Base-by-base conservation (phyloP, 2,888 invertebrate species). In the Eudasyphora cyanicolor region DNA sequence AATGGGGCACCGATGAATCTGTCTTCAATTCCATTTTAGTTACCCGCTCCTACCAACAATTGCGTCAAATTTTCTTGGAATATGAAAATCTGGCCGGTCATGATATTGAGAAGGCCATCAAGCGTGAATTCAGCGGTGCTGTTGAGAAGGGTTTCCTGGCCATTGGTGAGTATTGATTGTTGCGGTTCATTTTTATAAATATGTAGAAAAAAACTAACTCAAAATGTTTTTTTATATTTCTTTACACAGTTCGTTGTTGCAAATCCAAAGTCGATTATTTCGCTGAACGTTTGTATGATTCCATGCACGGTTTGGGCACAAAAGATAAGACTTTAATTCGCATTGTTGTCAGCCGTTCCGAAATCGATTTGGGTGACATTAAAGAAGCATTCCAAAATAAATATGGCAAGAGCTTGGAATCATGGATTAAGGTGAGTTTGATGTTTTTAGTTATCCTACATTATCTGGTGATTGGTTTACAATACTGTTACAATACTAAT, bases 1-100 rank as follows among this genome's bases (percentile, higher is more conserved):
- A 96, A 92, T 96, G 97, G 96, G 97, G 98, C 71, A 98, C 98
- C 0, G 97, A 98, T 89, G 98, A 98, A 92, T 96, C 97, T 0
- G 94, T 95, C 79, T 98, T 98, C 93, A 97, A 97, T 92, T 93
- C 95, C 79, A 96, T 98, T 89, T 94, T 98, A 87, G 95, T 97
- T 87, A 95, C 96, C 74, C 95, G 97, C 89, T 98, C 97, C 87
- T 98, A 96, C 91, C 96, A 97, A 89, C 98, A 98, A 91, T 93
- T 98, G 87, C 94, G 97, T 90, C 95, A 95, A 93, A 95, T 96
- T 85, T 97, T 98, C 92, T 94, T 96, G 80, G 97, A 98, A 90
- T 98, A 96, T 91, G 96, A 96, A 91, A 95, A 95, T 87, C 88
- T 96, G 84, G 94, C 96, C 67, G 97, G 97, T 57, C 95, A 96